A percentile compares a stretch with the other conserved stretches of the same genome.
These are phyloP conservation scores for Strigamia transsilvanica DNA, from an alignment of 2,888 invertebrate species.

Conservation along the genomic window DNA sequence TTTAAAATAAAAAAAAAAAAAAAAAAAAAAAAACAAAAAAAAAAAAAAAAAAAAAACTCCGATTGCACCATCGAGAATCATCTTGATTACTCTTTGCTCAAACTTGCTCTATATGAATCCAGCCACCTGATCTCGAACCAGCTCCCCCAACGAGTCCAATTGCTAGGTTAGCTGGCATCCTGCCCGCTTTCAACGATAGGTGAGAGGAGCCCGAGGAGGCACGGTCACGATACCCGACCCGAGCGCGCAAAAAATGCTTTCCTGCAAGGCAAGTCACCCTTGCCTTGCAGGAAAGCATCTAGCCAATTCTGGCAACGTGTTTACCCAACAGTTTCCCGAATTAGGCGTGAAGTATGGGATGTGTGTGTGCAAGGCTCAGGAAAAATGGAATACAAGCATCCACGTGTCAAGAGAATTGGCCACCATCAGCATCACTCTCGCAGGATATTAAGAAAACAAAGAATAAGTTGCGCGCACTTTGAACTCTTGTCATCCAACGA, in stretches of 20 bases:
- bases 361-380: neutral
- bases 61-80: neutral
- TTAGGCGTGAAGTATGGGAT: neutral
- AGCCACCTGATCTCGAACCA: neutral
- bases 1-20: no score
- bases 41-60: neutral
- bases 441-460: neutral
- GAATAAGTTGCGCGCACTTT: neutral
- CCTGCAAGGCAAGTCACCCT: neutral
- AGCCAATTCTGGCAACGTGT: neutral
- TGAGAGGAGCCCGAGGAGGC: neutral
- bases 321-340: neutral
- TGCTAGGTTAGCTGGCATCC: neutral
- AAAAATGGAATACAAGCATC: neutral
- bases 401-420: slow-evolving; percentile 1
- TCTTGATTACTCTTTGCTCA: neutral
- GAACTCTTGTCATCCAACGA: no score
- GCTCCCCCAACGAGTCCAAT: neutral
- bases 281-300: neutral
- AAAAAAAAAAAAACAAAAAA: no score
- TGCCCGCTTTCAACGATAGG: neutral
- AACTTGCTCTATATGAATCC: neutral
- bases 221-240: neutral
- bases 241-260: neutral
- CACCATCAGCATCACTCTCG: slow-evolving; percentile 8